phyloP scores from a whole-genome alignment of 2,888 invertebrate genomes.

The Chrysolina haemoptera region DNA sequence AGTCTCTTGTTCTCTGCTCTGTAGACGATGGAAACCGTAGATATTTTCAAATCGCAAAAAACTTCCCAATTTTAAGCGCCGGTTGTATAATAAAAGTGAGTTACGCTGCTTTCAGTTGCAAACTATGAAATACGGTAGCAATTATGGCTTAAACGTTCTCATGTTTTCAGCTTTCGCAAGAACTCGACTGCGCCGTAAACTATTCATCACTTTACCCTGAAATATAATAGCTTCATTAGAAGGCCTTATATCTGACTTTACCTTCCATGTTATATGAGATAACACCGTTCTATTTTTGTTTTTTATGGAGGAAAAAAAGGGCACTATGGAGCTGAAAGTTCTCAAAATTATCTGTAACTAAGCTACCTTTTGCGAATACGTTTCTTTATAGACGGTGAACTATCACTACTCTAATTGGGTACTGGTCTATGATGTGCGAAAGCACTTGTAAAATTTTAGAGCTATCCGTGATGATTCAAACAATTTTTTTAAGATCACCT shows the following conservation, averaged over 20 bases:
- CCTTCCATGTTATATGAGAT: not conserved
- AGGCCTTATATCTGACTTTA: not conserved
- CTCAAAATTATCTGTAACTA: not conserved
- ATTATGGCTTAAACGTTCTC: not conserved
- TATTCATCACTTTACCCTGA: not conserved
- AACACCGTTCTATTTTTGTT: not conserved
- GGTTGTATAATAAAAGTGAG: not conserved
- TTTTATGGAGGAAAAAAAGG: too few species aligned
- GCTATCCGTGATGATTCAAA: too few species aligned
- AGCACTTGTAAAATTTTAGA: too few species aligned
- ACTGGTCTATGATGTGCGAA: too few species aligned
- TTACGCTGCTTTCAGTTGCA: not conserved
- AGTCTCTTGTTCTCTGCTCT: not conserved
- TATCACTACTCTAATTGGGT: too few species aligned
- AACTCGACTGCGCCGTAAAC: not conserved
- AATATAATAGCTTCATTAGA: slow-evolving; percentile 11
- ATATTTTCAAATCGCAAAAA: not conserved
- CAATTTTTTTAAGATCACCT: too few species aligned
- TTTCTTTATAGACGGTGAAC: too few species aligned
- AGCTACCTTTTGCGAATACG: not conserved
- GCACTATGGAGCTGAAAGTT: not conserved
- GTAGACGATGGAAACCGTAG: not conserved
- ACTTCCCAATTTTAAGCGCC: slow-evolving; percentile 4
- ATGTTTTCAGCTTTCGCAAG: not conserved
- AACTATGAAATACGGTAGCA: slow-evolving; percentile 1